Conservation (phyloP, 2,888 invertebrate genomes). For the Coelopa pilipes region DNA sequence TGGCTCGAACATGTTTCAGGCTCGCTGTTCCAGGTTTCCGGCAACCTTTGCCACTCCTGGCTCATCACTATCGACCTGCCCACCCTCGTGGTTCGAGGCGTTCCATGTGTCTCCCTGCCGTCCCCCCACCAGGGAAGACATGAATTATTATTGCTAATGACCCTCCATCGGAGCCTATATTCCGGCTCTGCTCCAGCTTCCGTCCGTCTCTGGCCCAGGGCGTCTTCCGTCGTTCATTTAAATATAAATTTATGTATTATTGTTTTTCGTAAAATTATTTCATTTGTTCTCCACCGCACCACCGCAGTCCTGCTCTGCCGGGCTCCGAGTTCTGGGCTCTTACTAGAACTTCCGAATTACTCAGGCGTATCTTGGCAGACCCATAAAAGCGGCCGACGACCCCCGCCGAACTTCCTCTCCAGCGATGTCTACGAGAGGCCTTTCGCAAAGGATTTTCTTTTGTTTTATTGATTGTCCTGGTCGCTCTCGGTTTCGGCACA, state of each 20-base stretch:
- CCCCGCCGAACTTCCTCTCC: not conserved
- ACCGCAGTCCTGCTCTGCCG: not conserved
- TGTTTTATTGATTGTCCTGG: slow-evolving; percentile 33
- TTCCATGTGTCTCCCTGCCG: slow-evolving; percentile 1
- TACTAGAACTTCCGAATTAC: slow-evolving; percentile 22
- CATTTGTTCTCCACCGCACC: slow-evolving; percentile 51
- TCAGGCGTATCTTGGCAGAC: slow-evolving; percentile 18
- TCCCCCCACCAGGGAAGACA: not conserved
- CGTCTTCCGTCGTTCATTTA: slow-evolving; percentile 38
- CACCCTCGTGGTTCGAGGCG: not conserved
- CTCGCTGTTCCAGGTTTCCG: slow-evolving; percentile 32
- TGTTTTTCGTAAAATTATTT: slow-evolving; percentile 60
- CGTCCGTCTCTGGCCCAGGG: not conserved
- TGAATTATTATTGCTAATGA: slow-evolving; percentile 37
- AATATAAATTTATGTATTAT: slow-evolving; percentile 61
- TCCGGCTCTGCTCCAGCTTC: not conserved
- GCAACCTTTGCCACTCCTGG: not conserved
- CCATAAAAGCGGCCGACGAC: slow-evolving; percentile 11
- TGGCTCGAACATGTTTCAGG: slow-evolving; percentile 38
- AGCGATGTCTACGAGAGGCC: slow-evolving; percentile 15
- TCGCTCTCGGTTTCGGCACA: not conserved
- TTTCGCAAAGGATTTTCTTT: slow-evolving; percentile 32
- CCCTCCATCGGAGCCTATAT: slow-evolving; percentile 9
- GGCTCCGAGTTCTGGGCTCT: not conserved
- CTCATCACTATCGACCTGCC: not conserved